Conservation (phyloP, 2,797 vertebrate genomes). For the Balearica regulorum region DNA sequence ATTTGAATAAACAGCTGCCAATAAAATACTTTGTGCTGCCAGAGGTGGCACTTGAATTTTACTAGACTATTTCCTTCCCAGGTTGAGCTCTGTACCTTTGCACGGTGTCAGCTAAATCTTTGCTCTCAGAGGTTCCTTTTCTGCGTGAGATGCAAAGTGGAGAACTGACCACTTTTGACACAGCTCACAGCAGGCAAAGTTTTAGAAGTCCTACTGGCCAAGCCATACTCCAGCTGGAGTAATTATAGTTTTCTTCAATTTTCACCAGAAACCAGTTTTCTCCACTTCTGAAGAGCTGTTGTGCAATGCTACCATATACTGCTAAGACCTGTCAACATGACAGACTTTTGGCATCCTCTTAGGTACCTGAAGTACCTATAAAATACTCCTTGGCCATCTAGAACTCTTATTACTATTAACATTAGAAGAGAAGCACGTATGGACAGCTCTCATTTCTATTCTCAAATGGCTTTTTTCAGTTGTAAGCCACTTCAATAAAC, state of each 20-base stretch:
- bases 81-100: neutral
- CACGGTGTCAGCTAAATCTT: neutral
- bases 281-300: neutral
- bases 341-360: neutral
- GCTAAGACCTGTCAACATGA: neutral
- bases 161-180: neutral
- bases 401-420: neutral
- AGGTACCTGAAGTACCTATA: neutral
- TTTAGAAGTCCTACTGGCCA: neutral
- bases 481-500: neutral
- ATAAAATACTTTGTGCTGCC: neutral
- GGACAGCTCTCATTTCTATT: neutral
- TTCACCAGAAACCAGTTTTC: neutral
- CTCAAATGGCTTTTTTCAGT: neutral
- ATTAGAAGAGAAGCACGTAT: neutral
- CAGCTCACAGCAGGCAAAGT: neutral
- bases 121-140: neutral
- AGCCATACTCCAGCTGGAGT: neutral
- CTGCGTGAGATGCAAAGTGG: neutral
- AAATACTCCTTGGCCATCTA: neutral
- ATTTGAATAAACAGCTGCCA: conserved; percentile 31
- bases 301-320: neutral
- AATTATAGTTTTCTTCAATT: neutral
- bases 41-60: conserved; percentile 1
- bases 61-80: neutral